Percentiles rank a stretch among this genome's conserved stretches.
phyloP scores from a whole-genome alignment of 2,113 vertebrate genomes.

The Protobothrops flavoviridis region DNA sequence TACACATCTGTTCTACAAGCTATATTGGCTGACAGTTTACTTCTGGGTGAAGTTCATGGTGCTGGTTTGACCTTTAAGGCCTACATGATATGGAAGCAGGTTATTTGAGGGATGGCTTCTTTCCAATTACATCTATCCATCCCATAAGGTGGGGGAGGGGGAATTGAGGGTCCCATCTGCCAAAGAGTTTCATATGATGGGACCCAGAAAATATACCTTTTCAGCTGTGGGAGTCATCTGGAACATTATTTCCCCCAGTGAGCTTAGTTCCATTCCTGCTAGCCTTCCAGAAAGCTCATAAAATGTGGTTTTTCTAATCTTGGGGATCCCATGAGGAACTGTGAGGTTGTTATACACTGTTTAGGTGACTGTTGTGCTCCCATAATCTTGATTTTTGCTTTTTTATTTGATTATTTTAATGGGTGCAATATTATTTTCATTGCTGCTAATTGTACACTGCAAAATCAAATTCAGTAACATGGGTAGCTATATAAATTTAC shows the following conservation, averaged over 20 bases:
- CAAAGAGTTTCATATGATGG: neutral
- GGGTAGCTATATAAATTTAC: neutral
- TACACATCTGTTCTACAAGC: neutral
- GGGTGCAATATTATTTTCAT: neutral
- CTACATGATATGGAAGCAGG: neutral
- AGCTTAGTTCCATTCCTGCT: neutral
- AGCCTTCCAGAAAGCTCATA: neutral
- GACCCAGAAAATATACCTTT: neutral
- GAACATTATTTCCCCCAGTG: neutral
- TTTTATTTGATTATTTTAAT: neutral
- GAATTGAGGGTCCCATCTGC: neutral
- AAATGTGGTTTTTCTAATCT: neutral
- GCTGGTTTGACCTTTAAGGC: neutral
- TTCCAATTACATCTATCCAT: neutral
- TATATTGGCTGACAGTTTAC: neutral
- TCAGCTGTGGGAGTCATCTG: neutral
- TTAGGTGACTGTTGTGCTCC: neutral
- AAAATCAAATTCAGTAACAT: neutral
- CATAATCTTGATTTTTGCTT: neutral
- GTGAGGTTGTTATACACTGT: neutral
- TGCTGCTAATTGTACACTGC: neutral
- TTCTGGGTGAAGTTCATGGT: neutral
- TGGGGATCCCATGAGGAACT: neutral
- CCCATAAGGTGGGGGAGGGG: neutral
- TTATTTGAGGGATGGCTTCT: neutral